Evolutionary conservation across 1,140 invertebrate species (phyloP).

Genomic region (Drosophila cardini): DNA sequence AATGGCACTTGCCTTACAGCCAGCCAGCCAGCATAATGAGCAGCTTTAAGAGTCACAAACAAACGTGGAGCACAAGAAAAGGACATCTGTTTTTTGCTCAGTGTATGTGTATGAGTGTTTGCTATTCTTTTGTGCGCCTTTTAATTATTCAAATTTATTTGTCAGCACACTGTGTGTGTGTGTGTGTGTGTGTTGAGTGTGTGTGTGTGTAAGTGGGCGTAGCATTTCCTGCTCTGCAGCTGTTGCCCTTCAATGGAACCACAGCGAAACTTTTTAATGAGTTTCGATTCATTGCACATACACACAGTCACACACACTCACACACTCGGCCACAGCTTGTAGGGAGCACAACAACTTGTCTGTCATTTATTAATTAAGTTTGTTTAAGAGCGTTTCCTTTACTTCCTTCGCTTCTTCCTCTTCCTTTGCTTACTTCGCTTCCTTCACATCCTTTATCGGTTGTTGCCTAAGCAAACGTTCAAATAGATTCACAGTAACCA

Average conservation of each 20-base stretch:
- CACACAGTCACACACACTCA: conserved; percentile 16
- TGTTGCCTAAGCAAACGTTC: conserved; percentile 41
- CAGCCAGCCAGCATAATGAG: conserved; percentile 43
- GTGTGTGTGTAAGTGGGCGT: conserved; percentile 11
- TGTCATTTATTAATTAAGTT: conserved; percentile 78
- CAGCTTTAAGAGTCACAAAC: conserved; percentile 43
- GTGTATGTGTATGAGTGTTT: background rate
- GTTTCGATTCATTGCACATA: conserved; percentile 78
- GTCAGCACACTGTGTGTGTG: conserved; percentile 60
- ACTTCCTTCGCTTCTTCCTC: conserved; percentile 3
- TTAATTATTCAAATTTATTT: conserved; percentile 83
- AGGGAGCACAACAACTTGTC: conserved; percentile 43
- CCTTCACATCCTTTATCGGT: conserved; percentile 9
- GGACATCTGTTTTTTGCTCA: conserved; percentile 67
- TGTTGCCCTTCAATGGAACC: conserved; percentile 66
- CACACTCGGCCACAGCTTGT: conserved; percentile 31
- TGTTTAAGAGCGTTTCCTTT: conserved; percentile 65
- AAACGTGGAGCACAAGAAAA: conserved; percentile 42
- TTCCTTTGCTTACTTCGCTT: conserved; percentile 13
- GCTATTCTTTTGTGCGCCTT: conserved; percentile 55
- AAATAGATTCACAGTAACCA: conserved; percentile 23
- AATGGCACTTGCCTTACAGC: conserved; percentile 45
- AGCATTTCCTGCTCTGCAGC: conserved; percentile 34
- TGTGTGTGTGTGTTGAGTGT: conserved; percentile 26
- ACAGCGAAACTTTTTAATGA: conserved; percentile 80